Evolutionary conservation across 2,113 vertebrate genomes (phyloP).

Genomic region (Boulengeromyrus knoepffleri): DNA sequence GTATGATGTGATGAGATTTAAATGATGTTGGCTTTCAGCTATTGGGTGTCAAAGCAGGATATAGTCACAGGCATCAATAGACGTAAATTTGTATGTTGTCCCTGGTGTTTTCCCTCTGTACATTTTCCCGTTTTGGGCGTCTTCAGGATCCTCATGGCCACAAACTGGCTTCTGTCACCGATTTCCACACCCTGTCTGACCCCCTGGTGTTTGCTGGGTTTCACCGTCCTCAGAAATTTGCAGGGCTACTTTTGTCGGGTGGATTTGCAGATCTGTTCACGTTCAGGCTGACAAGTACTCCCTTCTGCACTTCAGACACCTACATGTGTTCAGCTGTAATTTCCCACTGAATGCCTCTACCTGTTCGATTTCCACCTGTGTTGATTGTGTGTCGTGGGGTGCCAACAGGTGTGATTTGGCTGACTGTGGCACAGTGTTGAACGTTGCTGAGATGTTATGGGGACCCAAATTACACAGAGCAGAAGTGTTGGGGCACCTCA

Average conservation of each 20-base stretch:
- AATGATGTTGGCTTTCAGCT: not conserved
- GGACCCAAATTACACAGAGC: not conserved
- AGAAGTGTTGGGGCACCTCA: slow-evolving; percentile 43
- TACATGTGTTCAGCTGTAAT: not conserved
- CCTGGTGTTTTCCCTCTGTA: not conserved
- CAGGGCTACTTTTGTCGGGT: not conserved
- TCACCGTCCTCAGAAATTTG: not conserved
- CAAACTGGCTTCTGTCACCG: not conserved
- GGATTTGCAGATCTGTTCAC: not conserved
- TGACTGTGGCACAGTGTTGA: not conserved
- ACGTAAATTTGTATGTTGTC: not conserved
- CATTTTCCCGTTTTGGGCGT: not conserved
- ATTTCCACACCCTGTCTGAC: not conserved
- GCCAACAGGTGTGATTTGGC: not conserved
- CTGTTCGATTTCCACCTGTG: not conserved
- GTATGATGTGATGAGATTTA: not conserved
- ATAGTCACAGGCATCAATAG: not conserved
- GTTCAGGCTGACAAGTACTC: not conserved
- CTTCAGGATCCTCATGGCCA: not conserved
- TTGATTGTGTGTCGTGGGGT: not conserved
- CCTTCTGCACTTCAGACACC: not conserved
- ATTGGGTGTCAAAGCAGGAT: not conserved
- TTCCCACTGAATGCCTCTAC: not conserved
- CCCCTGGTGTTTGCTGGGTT: not conserved
- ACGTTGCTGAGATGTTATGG: too few species aligned